A percentile compares a stretch with the other conserved stretches of the same genome.
Conservation (phyloP, 2,888 invertebrate species). For the Acanthosepion pharaonis region DNA sequence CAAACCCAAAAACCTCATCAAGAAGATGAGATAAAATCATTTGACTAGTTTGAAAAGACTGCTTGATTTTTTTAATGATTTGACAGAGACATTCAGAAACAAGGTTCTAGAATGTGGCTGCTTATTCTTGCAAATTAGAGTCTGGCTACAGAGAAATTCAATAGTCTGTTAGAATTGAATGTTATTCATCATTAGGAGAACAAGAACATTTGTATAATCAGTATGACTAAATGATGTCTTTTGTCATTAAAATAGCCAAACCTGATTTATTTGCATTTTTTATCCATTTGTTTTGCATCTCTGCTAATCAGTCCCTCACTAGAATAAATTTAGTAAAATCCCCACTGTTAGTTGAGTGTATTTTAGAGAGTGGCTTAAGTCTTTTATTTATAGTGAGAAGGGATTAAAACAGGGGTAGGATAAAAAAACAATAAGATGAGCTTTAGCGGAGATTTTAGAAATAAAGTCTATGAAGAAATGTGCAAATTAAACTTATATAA, state of each 20-base stretch:
- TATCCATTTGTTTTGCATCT: neutral
- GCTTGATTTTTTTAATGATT: neutral
- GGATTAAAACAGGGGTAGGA: too few species aligned
- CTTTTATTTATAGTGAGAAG: neutral
- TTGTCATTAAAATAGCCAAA: neutral
- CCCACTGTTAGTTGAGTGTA: neutral
- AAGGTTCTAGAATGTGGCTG: too few species aligned
- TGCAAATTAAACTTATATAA: too few species aligned
- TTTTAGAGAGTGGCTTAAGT: neutral
- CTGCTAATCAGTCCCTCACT: neutral
- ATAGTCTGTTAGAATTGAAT: neutral
- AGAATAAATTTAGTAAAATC: constrained; percentile 14
- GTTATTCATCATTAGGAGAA: neutral
- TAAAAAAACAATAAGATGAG: too few species aligned
- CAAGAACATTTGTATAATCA: neutral
- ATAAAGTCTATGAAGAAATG: too few species aligned
- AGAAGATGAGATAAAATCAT: neutral
- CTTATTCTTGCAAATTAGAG: neutral
- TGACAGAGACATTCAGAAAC: neutral
- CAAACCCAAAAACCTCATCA: neutral
- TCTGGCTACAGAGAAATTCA: constrained; percentile 33
- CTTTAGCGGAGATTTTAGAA: too few species aligned
- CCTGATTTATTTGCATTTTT: neutral
- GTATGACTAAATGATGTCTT: neutral
- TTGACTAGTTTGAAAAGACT: neutral